Evolutionary conservation across 2,797 vertebrate species (phyloP), one percentile per base, ranked within the genome.

Genomic region (Lates japonicus): DNA sequence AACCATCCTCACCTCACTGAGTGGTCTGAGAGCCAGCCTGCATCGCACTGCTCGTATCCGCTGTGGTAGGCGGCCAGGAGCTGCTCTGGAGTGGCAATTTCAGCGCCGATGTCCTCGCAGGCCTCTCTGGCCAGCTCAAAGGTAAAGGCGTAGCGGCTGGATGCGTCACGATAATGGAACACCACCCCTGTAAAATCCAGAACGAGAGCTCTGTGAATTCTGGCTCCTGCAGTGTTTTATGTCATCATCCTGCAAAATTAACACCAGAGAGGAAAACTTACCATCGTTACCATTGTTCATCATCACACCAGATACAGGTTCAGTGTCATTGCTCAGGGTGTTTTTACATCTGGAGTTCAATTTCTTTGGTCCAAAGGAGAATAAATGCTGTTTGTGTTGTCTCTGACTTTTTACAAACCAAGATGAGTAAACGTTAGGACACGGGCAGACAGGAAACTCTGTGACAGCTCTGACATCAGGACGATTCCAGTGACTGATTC

Each of bases 11-110:
- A 99, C 98, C 98, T 97, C 81, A 99, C 98, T 0, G 97, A 98
- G 85, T 94, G 96, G 91, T 99, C 98, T 0, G 98, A 95, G 25
- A 99, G 95, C 98, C 98, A 99, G 62, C 98, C 98, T 0, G 98
- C 97, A 0, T 98, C 97, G 1, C 98, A 99, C 88, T 97, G 97
- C 90, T 99, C 98, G 0, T 97, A 98, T 39, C 97, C 97, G 0
- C 97, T 96, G 5, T 95, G 90, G 86, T 98, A 99, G 55, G 97
- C 96, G 0, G 98, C 97, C 0, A 97, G 86, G 0, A 99, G 96
- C 94, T 99, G 97, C 82, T 98, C 97, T 0, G 98, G 97, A 22
- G 96, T 93, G 79, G 98, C 97, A 0, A 99, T 97, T 35, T 88
- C 89, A 31, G 97, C 97, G 0, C 97, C 97, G 0, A 97, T 96